Conservation (phyloP, 1,140 invertebrate genomes). For the Nasonia giraulti region DNA sequence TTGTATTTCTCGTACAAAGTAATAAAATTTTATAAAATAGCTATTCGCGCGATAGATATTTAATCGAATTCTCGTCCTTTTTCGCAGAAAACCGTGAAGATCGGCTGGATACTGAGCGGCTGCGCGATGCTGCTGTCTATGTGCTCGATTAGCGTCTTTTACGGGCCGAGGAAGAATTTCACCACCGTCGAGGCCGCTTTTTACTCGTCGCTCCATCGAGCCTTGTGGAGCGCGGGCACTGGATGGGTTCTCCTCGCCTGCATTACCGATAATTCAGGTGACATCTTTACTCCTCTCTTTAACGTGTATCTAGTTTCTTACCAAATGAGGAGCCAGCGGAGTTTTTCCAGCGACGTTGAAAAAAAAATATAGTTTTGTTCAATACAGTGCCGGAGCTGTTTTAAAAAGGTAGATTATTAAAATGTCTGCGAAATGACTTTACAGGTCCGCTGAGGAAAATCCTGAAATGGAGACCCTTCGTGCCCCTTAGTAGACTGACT, state of each 20-base stretch:
- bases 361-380: too few species aligned
- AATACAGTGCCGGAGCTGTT: background rate
- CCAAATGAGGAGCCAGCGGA: too few species aligned
- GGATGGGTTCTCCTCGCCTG: slow-evolving; percentile 84
- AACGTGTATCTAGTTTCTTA: background rate
- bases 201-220: slow-evolving; percentile 80
- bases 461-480: slow-evolving; percentile 79
- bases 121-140: slow-evolving; percentile 76
- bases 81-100: slow-evolving; percentile 73
- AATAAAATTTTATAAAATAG: too few species aligned
- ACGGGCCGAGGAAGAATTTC: slow-evolving; percentile 76
- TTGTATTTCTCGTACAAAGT: too few species aligned
- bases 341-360: background rate
- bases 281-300: slow-evolving; percentile 58
- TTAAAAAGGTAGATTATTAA: slow-evolving; percentile 28
- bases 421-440: background rate
- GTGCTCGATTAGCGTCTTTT: slow-evolving; percentile 78
- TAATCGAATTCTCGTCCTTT: background rate
- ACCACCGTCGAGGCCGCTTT: slow-evolving; percentile 77
- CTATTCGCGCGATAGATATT: background rate
- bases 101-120: slow-evolving; percentile 77
- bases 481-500: slow-evolving; percentile 80
- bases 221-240: slow-evolving; percentile 79
- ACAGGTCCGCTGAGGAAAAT: slow-evolving; percentile 77
- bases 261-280: slow-evolving; percentile 82